Base-by-base conservation (phyloP, 2,888 invertebrate species). In the Drosophila buzzatii region DNA sequence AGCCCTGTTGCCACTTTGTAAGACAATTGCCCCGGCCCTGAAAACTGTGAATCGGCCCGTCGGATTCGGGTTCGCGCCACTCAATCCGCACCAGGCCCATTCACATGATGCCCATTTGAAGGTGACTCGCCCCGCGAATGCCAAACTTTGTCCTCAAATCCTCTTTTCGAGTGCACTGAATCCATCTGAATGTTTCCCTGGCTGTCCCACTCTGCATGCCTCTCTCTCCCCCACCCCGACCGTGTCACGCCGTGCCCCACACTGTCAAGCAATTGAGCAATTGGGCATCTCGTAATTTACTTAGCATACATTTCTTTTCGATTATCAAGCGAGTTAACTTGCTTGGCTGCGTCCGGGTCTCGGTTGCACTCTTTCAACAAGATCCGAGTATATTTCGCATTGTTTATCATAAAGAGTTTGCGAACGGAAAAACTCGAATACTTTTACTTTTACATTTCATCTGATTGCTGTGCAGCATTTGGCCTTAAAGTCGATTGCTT, bases 1-100 rank as follows among this genome's bases (percentile, higher is more conserved):
- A 69, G 64, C 75, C 77, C 74, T 87, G 85, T 87, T 85, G 80
- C 78, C 84, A 85, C 85, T 82, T 82, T 72, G 83, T 88, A 81
- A 88, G 85, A 88, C 85, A 82, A 85, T 85, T 88, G 80, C 73
- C 61, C 57, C 74, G 35, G 35, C 27, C 6, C 27, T 6, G 6
- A 27, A 27, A 6, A 27, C 27, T 27, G 6, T 27, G 27, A 27
- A 27, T 27, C 27, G 57, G n/a, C n/a, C 58, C 78, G 53, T 20
- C 52, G 60, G 73, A 45, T 55, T 49, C n/a, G 49, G 31, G 53
- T 45, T 55, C 20, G 31, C 20, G 16, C 16, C 16, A 23, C 52
- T 35, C 52, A 52, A 52, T 52, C 20, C 35, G 27, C 18, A 9
- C 5, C 42, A 10, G 18, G 12, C 41, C 33, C 61, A 42, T 52